A percentile compares a stretch with the other conserved stretches of the same genome.
phyloP scores from a whole-genome alignment of 2,888 invertebrate species.

The Agrotis exclamationis region DNA sequence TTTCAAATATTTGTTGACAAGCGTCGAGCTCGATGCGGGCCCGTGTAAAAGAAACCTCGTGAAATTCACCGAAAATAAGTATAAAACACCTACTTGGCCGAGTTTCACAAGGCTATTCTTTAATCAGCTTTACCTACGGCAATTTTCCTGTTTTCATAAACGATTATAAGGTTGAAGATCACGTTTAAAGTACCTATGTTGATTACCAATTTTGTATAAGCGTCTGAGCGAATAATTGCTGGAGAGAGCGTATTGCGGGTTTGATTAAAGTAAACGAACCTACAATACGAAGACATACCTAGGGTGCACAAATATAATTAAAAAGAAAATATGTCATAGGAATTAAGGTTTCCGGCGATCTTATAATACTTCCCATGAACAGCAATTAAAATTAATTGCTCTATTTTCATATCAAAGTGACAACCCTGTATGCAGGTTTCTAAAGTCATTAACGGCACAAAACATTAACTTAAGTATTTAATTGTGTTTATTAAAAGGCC shows the following conservation, averaged over 20 bases:
- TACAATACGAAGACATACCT: too few relatives aligned
- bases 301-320: too few relatives aligned
- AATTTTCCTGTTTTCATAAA: slow-evolving; percentile 2
- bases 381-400: background rate
- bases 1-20: slow-evolving; percentile 3
- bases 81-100: slow-evolving; percentile 5
- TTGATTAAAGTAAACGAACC: too few relatives aligned
- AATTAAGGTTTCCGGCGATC: background rate
- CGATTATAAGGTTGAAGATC: background rate
- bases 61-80: slow-evolving; percentile 27
- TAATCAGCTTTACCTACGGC: slow-evolving; percentile 2
- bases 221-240: too few relatives aligned
- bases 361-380: background rate
- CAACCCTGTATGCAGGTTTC: background rate
- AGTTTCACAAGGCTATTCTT: slow-evolving; percentile 16
- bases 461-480: background rate
- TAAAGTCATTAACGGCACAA: slow-evolving; percentile 20
- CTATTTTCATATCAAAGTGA: background rate
- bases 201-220: background rate
- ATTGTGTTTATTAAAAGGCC: slow-evolving; percentile 11
- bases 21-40: slow-evolving; percentile 8
- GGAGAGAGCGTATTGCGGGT: too few relatives aligned
- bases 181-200: background rate
- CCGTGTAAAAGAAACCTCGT: slow-evolving; percentile 11
- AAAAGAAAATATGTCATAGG: background rate